Evolutionary conservation across 2,888 invertebrate species (phyloP).

Genomic region (Chloroclysta siterata): DNA sequence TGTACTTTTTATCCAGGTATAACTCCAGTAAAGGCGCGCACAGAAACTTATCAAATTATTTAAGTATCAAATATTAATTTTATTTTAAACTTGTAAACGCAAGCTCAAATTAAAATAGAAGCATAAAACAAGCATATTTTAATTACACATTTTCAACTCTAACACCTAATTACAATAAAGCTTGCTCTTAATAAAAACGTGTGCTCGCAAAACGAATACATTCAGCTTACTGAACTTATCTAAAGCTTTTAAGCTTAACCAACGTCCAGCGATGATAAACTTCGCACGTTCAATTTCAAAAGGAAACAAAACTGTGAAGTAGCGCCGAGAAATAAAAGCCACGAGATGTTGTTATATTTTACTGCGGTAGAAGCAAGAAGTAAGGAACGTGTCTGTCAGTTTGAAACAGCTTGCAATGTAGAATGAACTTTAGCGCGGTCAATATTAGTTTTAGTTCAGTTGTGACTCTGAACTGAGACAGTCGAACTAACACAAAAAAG

Average conservation of each 20-base stretch:
- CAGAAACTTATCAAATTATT: no score
- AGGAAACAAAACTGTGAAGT: constrained; percentile 42
- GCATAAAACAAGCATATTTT: background rate
- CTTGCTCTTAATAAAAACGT: constrained; percentile 1
- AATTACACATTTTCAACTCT: background rate
- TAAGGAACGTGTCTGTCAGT: background rate
- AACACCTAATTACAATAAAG: background rate
- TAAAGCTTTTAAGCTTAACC: constrained; percentile 31
- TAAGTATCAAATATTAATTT: no score
- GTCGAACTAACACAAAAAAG: no score
- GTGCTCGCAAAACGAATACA: constrained; percentile 21
- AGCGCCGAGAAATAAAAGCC: constrained; percentile 42
- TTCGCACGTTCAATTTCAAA: constrained; percentile 48
- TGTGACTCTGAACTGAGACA: no score
- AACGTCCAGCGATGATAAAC: constrained; percentile 42
- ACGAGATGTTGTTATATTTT: constrained; percentile 49
- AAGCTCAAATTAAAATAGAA: no score
- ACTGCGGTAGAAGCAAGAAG: constrained; percentile 40
- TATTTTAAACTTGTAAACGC: no score
- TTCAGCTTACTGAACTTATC: constrained; percentile 17
- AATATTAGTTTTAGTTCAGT: no score
- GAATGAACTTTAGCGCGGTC: constrained; percentile 8
- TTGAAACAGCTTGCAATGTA: constrained; percentile 1
- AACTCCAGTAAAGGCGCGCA: no score
- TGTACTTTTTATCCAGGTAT: no score